Base-by-base conservation (phyloP, 2,888 invertebrate species). In the Chalcis sispes region DNA sequence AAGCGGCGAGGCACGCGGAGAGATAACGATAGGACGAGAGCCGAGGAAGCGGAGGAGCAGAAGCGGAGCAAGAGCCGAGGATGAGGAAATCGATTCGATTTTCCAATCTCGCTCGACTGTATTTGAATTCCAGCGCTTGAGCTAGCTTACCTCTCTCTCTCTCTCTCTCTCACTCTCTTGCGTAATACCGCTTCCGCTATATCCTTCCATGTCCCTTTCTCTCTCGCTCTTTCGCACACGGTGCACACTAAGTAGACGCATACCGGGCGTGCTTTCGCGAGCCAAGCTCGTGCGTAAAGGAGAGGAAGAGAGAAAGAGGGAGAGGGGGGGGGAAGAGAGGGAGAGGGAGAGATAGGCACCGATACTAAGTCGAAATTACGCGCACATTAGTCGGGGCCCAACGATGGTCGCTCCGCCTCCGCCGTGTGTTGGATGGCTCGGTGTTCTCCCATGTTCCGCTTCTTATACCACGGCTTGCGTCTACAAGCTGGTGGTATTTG, bases 41-140 rank as follows among this genome's bases (percentile, higher is more conserved):
- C 69, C 65, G 75, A 74, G 71, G 79, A 76, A 79, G 56, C 75
- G 64, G 36, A 61, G 42, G 76, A 72, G 67, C 79, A 76, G 78
- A 61, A 75, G 62, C n/a, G 15, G 32, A 48, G 54, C 3, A 18
- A 18, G 52, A 25, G 71, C n/a, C 59, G 81, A 79, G 76, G 74
- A 80, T 75, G 72, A 77, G 78, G 76, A 66, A 82, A 85, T 84
- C 84, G 86, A 86, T 86, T 80, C 82, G 84, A 87, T 87, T 87
- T 86, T 85, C 85, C 86, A 86, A 87, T 87, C 84, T 85, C 85
- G 82, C 81, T 79, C 80, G 81, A 81, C 82, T 82, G 84, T 86
- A 84, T 86, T 86, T 84, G 84, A 86, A 87, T 86, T 87, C 83
- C 84, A 80, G 81, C 81, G 81, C 80, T 80, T 76, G 32, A 25